Conservation (phyloP, 2,797 vertebrate genomes). For the Sebastes jordani region DNA sequence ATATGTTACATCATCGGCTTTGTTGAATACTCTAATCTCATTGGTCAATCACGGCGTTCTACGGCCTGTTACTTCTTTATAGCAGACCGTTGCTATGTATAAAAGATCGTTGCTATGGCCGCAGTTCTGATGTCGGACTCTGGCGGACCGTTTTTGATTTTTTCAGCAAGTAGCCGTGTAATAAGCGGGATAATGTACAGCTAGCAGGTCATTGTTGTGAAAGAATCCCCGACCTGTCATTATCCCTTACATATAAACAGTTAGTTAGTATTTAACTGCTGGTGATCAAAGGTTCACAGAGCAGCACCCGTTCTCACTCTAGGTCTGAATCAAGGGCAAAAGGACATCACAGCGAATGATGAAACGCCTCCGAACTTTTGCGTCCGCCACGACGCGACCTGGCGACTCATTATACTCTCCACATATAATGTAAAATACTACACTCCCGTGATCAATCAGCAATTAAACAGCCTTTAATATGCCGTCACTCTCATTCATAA, state of each 20-base stretch:
- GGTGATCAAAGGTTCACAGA: not conserved
- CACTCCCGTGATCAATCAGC: constrained; percentile 71
- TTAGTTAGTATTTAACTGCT: not conserved
- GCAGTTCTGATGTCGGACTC: no score
- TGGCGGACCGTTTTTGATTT: no score
- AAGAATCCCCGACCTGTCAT: no score
- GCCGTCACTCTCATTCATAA: constrained; percentile 66
- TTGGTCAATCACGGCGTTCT: no score
- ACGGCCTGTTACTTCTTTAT: no score
- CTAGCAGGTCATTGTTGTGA: no score
- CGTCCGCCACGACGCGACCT: constrained; percentile 12
- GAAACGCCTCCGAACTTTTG: constrained; percentile 21
- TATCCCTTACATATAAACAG: not conserved
- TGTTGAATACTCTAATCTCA: no score
- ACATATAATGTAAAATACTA: constrained; percentile 60
- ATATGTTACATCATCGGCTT: not conserved
- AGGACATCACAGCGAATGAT: constrained; percentile 24
- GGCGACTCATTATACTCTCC: constrained; percentile 51
- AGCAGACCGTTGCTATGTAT: no score
- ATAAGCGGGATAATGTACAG: no score
- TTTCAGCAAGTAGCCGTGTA: no score
- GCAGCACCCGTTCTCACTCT: not conserved
- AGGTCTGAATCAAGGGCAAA: constrained; percentile 38
- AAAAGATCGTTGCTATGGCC: no score
- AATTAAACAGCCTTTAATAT: constrained; percentile 75